Conservation (phyloP, 2,113 vertebrate species). For the Rhea pennata region DNA sequence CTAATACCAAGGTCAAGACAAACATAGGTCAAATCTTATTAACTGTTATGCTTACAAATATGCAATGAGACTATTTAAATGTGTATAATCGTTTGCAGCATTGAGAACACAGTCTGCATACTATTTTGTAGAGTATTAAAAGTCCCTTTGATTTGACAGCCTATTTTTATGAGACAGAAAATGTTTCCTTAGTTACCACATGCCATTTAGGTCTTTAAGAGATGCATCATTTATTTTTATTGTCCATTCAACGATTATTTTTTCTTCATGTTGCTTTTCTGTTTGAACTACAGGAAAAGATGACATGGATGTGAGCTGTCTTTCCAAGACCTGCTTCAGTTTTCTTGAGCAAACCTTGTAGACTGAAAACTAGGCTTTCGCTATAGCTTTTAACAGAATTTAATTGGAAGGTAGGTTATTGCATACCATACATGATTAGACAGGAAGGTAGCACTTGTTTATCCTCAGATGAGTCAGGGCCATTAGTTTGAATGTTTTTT, state of each 20-base stretch:
- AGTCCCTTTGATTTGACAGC: not conserved
- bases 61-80: not conserved
- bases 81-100: not conserved
- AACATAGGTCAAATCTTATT: not conserved
- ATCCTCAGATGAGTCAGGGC: conserved; percentile 15
- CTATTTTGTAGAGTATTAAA: not conserved
- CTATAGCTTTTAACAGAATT: not conserved
- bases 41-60: not conserved
- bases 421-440: not conserved
- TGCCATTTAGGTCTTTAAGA: not conserved
- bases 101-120: not conserved
- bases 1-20: not conserved
- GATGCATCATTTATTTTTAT: not conserved
- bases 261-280: not conserved
- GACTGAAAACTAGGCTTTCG: not conserved
- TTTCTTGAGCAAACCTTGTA: not conserved
- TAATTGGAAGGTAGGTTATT: conserved; percentile 13
- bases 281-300: not conserved
- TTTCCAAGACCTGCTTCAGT: not conserved
- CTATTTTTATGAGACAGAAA: not conserved
- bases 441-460: conserved; percentile 32
- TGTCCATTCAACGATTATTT: not conserved
- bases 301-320: not conserved
- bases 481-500: conserved; percentile 33
- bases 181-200: not conserved